Conservation (phyloP, 2,797 vertebrate genomes). For the Squalus acanthias region DNA sequence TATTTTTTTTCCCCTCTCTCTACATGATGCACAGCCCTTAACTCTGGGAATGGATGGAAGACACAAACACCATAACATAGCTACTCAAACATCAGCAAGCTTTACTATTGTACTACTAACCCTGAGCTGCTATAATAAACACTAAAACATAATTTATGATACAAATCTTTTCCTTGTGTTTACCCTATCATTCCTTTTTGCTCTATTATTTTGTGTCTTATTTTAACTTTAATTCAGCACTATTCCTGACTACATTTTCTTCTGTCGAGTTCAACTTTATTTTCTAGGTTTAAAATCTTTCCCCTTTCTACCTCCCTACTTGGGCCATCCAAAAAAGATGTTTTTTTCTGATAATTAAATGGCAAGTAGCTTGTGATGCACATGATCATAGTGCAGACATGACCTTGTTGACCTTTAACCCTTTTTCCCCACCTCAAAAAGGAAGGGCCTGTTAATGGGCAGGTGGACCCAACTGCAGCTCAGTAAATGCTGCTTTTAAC, state of each 20-base stretch:
- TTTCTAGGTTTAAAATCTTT: not conserved
- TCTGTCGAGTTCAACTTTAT: not conserved
- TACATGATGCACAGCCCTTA: not conserved
- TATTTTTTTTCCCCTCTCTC: not conserved
- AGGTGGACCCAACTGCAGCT: not conserved
- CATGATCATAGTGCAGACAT: not conserved
- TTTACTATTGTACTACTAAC: not conserved
- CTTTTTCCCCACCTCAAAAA: not conserved
- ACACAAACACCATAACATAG: not conserved
- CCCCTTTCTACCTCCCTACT: too few relatives aligned
- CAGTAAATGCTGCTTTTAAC: not conserved
- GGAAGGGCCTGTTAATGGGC: not conserved
- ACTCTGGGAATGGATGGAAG: not conserved
- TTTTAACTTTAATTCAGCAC: not conserved
- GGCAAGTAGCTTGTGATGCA: not conserved
- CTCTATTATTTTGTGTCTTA: not conserved
- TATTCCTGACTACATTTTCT: not conserved
- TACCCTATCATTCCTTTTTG: not conserved
- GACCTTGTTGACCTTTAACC: not conserved
- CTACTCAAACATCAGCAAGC: not conserved
- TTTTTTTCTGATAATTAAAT: not conserved
- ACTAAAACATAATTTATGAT: not conserved
- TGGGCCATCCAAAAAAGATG: not conserved
- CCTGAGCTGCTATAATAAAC: not conserved
- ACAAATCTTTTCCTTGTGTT: not conserved